Percentiles rank a stretch among this genome's conserved stretches.
Conservation (phyloP, 2,797 vertebrate species). For the Geotrypetes seraphini region DNA sequence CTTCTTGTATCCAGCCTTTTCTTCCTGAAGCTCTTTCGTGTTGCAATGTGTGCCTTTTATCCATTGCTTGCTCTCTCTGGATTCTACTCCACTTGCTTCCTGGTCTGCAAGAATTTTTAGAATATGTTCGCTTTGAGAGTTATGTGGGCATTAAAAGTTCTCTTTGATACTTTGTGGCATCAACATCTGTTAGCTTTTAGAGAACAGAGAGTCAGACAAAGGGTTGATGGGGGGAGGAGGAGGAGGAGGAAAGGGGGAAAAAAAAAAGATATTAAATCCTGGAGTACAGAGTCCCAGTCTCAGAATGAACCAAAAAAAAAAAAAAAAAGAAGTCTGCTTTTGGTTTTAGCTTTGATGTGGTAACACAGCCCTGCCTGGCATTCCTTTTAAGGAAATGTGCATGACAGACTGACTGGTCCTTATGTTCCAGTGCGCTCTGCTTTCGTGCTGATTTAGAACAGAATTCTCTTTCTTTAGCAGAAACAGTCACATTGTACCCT, state of each 20-base stretch:
- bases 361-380: constrained; percentile 17
- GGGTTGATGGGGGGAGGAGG: constrained; percentile 31
- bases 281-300: constrained; percentile 34
- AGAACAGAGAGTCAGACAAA: constrained; percentile 48
- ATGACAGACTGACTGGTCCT: constrained; percentile 12
- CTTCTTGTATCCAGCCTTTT: too few species aligned
- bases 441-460: neutral
- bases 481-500: neutral
- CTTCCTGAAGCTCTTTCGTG: too few species aligned
- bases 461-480: neutral
- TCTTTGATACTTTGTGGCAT: constrained; percentile 50
- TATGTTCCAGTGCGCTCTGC: neutral
- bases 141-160: constrained; percentile 45
- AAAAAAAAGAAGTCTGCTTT: constrained; percentile 43
- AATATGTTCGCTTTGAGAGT: constrained; percentile 41
- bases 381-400: constrained; percentile 49
- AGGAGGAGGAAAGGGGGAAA: constrained; percentile 23
- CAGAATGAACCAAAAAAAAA: constrained; percentile 37
- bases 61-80: constrained; percentile 5
- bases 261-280: constrained; percentile 45
- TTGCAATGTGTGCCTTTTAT: constrained; percentile 23
- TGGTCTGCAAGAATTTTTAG: constrained; percentile 42
- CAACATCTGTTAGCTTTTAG: constrained; percentile 63
- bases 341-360: constrained; percentile 50
- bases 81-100: constrained; percentile 30